These are phyloP conservation scores for Micrasema minimum DNA, from an alignment of 1,140 invertebrate species.

Conservation along the genomic window DNA sequence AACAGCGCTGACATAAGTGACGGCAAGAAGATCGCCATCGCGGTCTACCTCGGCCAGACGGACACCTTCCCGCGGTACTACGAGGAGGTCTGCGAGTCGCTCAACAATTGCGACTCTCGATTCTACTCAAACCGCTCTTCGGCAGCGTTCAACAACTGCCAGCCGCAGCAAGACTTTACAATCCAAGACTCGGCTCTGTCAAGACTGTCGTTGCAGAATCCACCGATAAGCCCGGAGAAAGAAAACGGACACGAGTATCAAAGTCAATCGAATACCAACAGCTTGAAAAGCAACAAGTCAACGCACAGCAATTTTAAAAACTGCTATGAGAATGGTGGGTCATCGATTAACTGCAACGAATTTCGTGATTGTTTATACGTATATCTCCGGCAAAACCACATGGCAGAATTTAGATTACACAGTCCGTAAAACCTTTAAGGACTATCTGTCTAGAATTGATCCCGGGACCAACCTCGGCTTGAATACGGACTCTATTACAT, in stretches of 20 bases:
- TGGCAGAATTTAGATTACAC: constrained; percentile 95
- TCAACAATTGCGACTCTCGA: constrained; percentile 68
- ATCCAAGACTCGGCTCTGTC: constrained; percentile 63
- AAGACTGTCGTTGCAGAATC: constrained; percentile 58
- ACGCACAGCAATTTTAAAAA: constrained; percentile 67
- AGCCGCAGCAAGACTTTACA: constrained; percentile 57
- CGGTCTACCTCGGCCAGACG: constrained; percentile 84
- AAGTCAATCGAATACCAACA: constrained; percentile 64
- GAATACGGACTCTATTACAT: constrained; percentile 87
- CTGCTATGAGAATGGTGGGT: constrained; percentile 57
- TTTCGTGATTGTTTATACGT: constrained; percentile 87
- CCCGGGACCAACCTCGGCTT: constrained; percentile 91
- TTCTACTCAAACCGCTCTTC: constrained; percentile 65
- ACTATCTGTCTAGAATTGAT: constrained; percentile 93
- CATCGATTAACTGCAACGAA: constrained; percentile 69
- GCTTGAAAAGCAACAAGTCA: constrained; percentile 69
- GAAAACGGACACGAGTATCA: constrained; percentile 59
- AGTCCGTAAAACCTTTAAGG: constrained; percentile 92
- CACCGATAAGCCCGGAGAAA: constrained; percentile 58
- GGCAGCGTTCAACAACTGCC: constrained; percentile 59
- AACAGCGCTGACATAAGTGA: constrained; percentile 82
- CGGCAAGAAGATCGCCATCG: constrained; percentile 85
- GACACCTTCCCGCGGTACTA: constrained; percentile 80
- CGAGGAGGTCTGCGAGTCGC: constrained; percentile 70
- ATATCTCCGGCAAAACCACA: constrained; percentile 90